Conservation (phyloP, 2,888 invertebrate species). For the Yponomeuta malinellus region DNA sequence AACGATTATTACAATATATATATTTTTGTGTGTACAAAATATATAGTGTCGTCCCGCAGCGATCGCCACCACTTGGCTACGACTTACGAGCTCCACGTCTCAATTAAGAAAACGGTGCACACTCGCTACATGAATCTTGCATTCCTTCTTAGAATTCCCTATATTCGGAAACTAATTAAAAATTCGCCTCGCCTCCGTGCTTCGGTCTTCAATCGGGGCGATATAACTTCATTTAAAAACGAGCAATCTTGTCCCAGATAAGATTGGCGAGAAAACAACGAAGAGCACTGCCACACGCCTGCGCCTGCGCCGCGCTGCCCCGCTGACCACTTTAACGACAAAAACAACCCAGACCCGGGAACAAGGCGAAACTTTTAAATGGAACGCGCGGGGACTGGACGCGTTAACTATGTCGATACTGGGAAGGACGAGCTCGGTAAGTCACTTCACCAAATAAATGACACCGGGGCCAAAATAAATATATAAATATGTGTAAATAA, state of each 20-base stretch:
- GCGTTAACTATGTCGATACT: conserved; percentile 75
- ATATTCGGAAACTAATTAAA: conserved; percentile 76
- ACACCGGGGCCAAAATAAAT: conserved; percentile 67
- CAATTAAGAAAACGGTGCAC: conserved; percentile 67
- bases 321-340: conserved; percentile 24
- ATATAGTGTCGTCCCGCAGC: background rate
- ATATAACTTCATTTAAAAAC: conserved; percentile 76
- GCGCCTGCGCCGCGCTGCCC: conserved; percentile 40
- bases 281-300: conserved; percentile 69
- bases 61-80: background rate
- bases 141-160: conserved; percentile 71
- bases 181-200: conserved; percentile 69
- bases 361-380: conserved; percentile 63
- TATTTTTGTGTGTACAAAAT: too few relatives aligned
- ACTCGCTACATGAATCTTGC: conserved; percentile 59
- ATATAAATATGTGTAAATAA: conserved; percentile 75
- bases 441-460: conserved; percentile 75
- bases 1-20: too few relatives aligned
- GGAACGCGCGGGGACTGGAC: conserved; percentile 69
- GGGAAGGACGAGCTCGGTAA: conserved; percentile 74
- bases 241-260: conserved; percentile 74
- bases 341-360: conserved; percentile 57
- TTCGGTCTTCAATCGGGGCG: conserved; percentile 67
- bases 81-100: conserved; percentile 39
- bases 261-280: conserved; percentile 73